Percentiles rank a stretch among this genome's conserved stretches.
phyloP scores from a whole-genome alignment of 2,888 invertebrate genomes.

The Nysson spinosus region DNA sequence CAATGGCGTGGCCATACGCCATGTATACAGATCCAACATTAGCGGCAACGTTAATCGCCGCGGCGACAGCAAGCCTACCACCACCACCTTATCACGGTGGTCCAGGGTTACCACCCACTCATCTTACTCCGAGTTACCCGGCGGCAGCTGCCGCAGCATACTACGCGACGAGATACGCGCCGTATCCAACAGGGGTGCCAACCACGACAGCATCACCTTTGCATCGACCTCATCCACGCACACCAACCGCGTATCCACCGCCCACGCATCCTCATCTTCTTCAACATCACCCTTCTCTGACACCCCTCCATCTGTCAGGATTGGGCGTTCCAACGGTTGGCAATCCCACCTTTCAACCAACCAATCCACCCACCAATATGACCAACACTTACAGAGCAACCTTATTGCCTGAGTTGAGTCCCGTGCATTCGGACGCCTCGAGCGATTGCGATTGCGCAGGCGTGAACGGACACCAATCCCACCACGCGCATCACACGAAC shows the following conservation, averaged over 20 bases:
- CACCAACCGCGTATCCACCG: slow-evolving; percentile 50
- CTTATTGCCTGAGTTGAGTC: slow-evolving; percentile 52
- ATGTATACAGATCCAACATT: slow-evolving; percentile 96
- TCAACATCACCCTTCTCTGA: slow-evolving; percentile 54
- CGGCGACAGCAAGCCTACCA: slow-evolving; percentile 85
- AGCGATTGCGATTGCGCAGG: slow-evolving; percentile 71
- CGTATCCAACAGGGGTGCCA: slow-evolving; percentile 80
- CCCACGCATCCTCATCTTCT: slow-evolving; percentile 61
- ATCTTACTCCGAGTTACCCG: slow-evolving; percentile 77
- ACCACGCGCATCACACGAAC: slow-evolving; percentile 13
- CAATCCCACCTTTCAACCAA: slow-evolving; percentile 57
- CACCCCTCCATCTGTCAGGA: slow-evolving; percentile 64
- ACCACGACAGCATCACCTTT: slow-evolving; percentile 70
- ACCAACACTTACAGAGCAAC: slow-evolving; percentile 61
- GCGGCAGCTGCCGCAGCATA: slow-evolving; percentile 80
- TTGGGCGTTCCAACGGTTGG: slow-evolving; percentile 62
- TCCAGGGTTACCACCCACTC: slow-evolving; percentile 79
- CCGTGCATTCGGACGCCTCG: slow-evolving; percentile 68
- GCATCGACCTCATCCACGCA: slow-evolving; percentile 79
- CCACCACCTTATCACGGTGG: slow-evolving; percentile 64
- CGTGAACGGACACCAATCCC: slow-evolving; percentile 17
- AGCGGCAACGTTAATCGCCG: slow-evolving; percentile 94
- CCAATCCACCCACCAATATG: slow-evolving; percentile 56
- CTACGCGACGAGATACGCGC: slow-evolving; percentile 80
- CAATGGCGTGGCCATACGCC: slow-evolving; percentile 96